phyloP scores from a whole-genome alignment of 2,888 invertebrate genomes.

The Strigamia maritima region DNA sequence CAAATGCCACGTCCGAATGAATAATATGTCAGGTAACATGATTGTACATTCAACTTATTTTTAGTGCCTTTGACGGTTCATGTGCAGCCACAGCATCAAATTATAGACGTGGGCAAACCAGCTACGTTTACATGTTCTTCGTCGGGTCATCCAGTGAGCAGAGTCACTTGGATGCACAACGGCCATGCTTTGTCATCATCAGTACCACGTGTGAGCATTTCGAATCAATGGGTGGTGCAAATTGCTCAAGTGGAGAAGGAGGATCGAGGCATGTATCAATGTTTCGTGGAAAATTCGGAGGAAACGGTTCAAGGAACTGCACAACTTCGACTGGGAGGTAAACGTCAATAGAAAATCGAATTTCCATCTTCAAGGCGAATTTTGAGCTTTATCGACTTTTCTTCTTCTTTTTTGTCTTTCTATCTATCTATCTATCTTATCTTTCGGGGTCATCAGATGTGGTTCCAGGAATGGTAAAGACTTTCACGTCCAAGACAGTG shows the following conservation, averaged over 20 bases:
- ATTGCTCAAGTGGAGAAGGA: slow-evolving; percentile 48
- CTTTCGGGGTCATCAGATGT: slow-evolving; percentile 47
- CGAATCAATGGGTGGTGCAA: slow-evolving; percentile 45
- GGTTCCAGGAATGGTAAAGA: slow-evolving; percentile 49
- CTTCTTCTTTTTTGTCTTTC: too few relatives aligned
- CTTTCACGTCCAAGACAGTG: slow-evolving; percentile 45
- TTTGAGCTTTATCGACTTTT: background rate
- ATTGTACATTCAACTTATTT: background rate
- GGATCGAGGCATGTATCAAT: slow-evolving; percentile 54
- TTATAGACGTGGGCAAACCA: slow-evolving; percentile 50
- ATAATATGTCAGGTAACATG: background rate
- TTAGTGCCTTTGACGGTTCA: slow-evolving; percentile 38
- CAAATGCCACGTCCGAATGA: background rate
- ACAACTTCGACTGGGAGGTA: slow-evolving; percentile 52
- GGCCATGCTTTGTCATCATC: slow-evolving; percentile 47
- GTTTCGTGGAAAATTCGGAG: slow-evolving; percentile 47
- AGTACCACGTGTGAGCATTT: slow-evolving; percentile 42
- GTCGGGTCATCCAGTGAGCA: slow-evolving; percentile 50
- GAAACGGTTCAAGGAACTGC: slow-evolving; percentile 51
- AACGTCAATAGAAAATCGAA: slow-evolving; percentile 4
- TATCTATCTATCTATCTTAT: too few relatives aligned
- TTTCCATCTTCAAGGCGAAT: background rate
- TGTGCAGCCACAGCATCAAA: slow-evolving; percentile 40
- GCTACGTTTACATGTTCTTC: slow-evolving; percentile 51
- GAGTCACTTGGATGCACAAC: slow-evolving; percentile 51